phyloP scores from a whole-genome alignment of 2,113 vertebrate species.

The Antechinus flavipes region DNA sequence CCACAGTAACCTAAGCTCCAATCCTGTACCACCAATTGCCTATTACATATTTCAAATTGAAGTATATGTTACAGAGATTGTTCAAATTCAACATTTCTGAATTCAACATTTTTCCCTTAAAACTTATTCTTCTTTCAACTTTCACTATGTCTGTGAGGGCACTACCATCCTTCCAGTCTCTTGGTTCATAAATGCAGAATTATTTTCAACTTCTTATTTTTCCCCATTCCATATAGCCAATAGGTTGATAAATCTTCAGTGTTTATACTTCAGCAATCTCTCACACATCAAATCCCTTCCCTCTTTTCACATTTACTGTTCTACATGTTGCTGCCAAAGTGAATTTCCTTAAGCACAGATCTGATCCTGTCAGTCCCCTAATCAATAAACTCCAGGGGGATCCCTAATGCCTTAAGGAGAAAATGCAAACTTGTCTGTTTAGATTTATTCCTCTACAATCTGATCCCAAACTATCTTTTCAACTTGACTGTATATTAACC shows the following conservation, averaged over 20 bases:
- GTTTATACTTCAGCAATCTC: background rate
- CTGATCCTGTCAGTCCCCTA: background rate
- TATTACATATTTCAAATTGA: background rate
- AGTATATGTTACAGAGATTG: background rate
- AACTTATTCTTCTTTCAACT: background rate
- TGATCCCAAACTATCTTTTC: background rate
- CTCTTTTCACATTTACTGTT: background rate
- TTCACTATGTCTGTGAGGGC: background rate
- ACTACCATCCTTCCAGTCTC: background rate
- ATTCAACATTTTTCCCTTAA: background rate
- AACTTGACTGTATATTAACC: background rate
- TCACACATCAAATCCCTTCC: background rate
- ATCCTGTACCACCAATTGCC: background rate
- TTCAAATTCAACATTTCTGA: background rate
- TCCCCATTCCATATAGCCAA: background rate
- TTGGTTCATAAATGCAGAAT: background rate
- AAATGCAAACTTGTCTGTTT: background rate
- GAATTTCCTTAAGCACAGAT: background rate
- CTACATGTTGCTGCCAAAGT: background rate
- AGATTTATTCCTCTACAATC: background rate
- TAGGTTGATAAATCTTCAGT: background rate
- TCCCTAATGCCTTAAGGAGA: background rate
- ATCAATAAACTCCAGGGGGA: background rate
- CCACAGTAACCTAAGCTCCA: background rate
- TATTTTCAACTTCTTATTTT: background rate